A percentile compares a stretch with the other conserved stretches of the same genome.
These are phyloP conservation scores for Oreotragus oreotragus DNA, from an alignment of 2,113 vertebrate genomes.

Conservation along the genomic window DNA sequence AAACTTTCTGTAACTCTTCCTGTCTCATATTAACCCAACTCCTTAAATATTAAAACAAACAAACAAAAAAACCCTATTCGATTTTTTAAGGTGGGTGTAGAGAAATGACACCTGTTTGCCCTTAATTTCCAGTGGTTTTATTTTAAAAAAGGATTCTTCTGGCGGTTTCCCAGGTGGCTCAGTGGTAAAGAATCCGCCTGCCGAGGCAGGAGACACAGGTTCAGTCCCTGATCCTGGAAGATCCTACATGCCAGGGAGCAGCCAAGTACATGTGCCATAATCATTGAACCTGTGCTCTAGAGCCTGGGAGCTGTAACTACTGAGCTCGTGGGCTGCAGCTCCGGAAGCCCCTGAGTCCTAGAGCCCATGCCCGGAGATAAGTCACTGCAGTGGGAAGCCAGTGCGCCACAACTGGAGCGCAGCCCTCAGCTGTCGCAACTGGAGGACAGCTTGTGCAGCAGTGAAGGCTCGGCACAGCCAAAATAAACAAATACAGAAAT, in stretches of 20 bases:
- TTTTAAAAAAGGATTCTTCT: background rate
- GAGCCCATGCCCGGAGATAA: background rate
- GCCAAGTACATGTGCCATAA: background rate
- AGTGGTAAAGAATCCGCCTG: background rate
- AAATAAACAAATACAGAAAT: background rate
- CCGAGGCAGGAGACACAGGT: background rate
- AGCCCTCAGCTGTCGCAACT: background rate
- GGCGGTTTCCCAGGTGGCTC: background rate
- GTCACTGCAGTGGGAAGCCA: background rate
- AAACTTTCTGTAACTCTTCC: background rate
- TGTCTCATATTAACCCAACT: background rate
- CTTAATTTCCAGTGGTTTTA: background rate
- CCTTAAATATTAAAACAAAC: background rate
- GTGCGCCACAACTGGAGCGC: rapidly evolving
- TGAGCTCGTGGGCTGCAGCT: background rate
- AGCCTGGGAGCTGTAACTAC: background rate
- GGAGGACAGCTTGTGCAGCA: background rate
- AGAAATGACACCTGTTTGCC: background rate
- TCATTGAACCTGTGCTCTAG: background rate
- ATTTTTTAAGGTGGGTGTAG: background rate
- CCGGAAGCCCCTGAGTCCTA: background rate
- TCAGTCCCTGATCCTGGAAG: background rate
- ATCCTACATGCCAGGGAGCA: background rate
- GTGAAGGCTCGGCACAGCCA: background rate
- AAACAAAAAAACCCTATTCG: background rate